Percentiles rank a stretch among this genome's conserved stretches.
These are phyloP conservation scores for Eupithecia inturbata DNA, from an alignment of 2,888 invertebrate genomes.

Conservation along the genomic window DNA sequence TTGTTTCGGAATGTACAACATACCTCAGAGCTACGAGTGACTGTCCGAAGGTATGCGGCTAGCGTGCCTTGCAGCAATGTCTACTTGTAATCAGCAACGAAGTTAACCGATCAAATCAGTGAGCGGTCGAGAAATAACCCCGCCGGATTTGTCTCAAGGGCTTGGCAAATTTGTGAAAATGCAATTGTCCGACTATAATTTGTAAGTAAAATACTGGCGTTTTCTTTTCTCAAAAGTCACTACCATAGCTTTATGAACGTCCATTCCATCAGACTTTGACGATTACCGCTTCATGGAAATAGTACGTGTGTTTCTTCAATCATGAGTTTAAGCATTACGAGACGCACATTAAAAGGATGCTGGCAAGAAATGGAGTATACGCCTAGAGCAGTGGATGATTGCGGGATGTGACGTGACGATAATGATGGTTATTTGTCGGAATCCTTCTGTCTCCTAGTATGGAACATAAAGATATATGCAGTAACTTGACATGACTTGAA, in stretches of 20 bases:
- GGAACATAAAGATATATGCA: not conserved
- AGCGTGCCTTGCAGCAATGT: conserved; percentile 19
- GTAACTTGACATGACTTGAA: not conserved
- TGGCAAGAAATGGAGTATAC: not conserved
- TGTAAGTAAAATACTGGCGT: not conserved
- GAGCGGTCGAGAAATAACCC: not conserved
- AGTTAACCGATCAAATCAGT: conserved; percentile 8
- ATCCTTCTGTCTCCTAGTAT: not conserved
- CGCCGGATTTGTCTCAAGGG: not conserved
- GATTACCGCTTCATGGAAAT: not conserved
- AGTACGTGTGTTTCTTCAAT: not conserved
- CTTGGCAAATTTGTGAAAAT: not conserved
- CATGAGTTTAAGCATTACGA: not conserved
- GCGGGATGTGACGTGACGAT: not conserved
- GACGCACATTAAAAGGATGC: not conserved
- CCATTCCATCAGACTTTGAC: not conserved
- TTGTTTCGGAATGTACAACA: conserved; percentile 15
- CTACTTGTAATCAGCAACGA: conserved; percentile 12
- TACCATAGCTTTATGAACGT: not conserved
- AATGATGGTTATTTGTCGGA: not conserved
- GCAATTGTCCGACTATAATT: not conserved
- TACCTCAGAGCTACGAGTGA: conserved; percentile 23
- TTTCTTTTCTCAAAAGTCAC: not conserved
- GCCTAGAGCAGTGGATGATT: not conserved
- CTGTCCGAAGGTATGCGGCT: conserved; percentile 28